Evolutionary conservation across 2,888 invertebrate species (phyloP).

Genomic region (Tethea ocularis): DNA sequence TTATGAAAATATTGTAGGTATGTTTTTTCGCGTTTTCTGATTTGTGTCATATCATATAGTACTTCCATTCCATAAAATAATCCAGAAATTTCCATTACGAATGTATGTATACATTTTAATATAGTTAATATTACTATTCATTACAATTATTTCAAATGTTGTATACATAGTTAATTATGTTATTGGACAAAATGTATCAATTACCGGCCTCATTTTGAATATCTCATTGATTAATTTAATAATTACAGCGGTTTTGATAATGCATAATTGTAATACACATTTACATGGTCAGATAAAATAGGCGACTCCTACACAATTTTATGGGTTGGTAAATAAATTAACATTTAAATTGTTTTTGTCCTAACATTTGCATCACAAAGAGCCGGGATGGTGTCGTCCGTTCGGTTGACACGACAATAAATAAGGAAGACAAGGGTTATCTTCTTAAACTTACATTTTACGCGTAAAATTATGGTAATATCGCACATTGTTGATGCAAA

Average conservation of each 20-base stretch:
- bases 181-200: neutral
- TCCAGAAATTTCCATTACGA: too few species aligned
- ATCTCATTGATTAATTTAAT: neutral
- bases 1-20: too few species aligned
- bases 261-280: neutral
- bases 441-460: conserved; percentile 28
- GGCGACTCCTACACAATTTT: conserved; percentile 44
- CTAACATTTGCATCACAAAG: conserved; percentile 76
- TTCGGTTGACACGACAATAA: conserved; percentile 36
- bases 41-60: too few species aligned
- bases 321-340: conserved; percentile 67
- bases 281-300: conserved; percentile 42
- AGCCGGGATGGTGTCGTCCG: conserved; percentile 22
- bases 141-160: too few species aligned
- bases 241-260: conserved; percentile 4
- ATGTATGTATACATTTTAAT: too few species aligned
- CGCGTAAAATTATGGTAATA: conserved; percentile 38
- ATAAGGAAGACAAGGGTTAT: conserved; percentile 42
- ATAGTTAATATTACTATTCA: too few species aligned
- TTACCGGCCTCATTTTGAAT: neutral
- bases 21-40: too few species aligned
- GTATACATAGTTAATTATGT: neutral
- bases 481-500: conserved; percentile 32
- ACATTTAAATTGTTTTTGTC: conserved; percentile 76
- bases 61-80: too few species aligned